Conservation (phyloP, 1,140 invertebrate species). For the Megalopta genalis region DNA sequence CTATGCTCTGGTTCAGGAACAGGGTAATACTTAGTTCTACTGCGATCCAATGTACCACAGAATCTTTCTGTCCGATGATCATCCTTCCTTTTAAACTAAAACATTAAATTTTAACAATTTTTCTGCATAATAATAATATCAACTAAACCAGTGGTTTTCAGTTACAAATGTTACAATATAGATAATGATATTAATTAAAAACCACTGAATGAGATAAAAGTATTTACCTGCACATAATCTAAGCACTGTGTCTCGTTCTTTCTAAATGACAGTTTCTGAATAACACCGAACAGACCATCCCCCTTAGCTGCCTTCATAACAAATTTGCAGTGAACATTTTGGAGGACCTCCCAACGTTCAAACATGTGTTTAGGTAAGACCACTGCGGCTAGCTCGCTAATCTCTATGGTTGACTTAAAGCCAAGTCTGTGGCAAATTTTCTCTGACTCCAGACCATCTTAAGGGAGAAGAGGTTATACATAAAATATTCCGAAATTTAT, state of each 20-base stretch:
- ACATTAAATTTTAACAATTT: slow-evolving; percentile 14
- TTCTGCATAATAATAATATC: background rate
- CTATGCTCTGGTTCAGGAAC: slow-evolving; percentile 24
- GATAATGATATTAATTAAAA: background rate
- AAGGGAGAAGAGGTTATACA: background rate
- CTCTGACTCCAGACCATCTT: slow-evolving; percentile 58
- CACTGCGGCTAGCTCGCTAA: slow-evolving; percentile 40
- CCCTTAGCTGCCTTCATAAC: slow-evolving; percentile 56
- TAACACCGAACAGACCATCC: slow-evolving; percentile 68
- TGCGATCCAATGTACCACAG: slow-evolving; percentile 64
- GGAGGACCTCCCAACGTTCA: slow-evolving; percentile 53
- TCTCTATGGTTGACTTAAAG: slow-evolving; percentile 30
- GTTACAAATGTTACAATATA: too few species aligned
- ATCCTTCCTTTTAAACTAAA: slow-evolving; percentile 68
- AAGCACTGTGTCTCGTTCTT: slow-evolving; percentile 61
- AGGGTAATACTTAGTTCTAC: slow-evolving; percentile 13
- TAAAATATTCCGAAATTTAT: background rate
- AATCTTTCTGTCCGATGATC: slow-evolving; percentile 52
- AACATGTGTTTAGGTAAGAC: slow-evolving; percentile 61
- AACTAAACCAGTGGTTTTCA: too few species aligned
- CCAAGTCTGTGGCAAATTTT: slow-evolving; percentile 57
- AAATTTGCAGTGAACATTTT: slow-evolving; percentile 65
- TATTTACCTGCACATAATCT: slow-evolving; percentile 70
- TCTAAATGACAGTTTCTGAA: slow-evolving; percentile 71
- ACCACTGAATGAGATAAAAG: background rate